These are phyloP conservation scores for Euura saliciscinereae DNA, from an alignment of 1,140 invertebrate genomes.

Conservation along the genomic window DNA sequence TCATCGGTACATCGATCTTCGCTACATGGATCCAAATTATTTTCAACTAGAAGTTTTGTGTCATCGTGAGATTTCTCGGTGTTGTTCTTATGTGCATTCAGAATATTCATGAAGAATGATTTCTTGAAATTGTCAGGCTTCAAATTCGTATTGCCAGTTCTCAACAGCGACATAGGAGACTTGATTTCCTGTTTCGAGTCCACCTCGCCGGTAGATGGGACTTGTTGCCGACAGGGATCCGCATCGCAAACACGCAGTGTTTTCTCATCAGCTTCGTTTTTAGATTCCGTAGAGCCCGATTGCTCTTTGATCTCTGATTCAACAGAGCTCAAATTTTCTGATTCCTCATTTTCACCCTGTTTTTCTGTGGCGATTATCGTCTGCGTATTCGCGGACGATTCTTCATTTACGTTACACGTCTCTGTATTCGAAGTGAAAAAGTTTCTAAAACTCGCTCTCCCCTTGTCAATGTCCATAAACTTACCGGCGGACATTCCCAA, in stretches of 20 bases:
- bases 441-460: constrained; percentile 65
- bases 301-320: constrained; percentile 9
- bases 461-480: constrained; percentile 69
- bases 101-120: constrained; percentile 51
- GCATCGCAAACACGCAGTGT: constrained; percentile 45
- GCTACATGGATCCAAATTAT: constrained; percentile 3
- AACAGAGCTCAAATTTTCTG: not conserved
- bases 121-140: constrained; percentile 42
- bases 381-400: constrained; percentile 6
- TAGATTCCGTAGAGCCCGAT: too few relatives aligned
- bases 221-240: constrained; percentile 26
- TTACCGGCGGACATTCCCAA: constrained; percentile 80
- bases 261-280: constrained; percentile 46
- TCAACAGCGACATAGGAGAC: constrained; percentile 26
- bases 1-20: constrained; percentile 27
- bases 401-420: constrained; percentile 19
- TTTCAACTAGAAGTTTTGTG: constrained; percentile 27
- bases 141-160: constrained; percentile 24
- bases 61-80: constrained; percentile 27
- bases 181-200: constrained; percentile 30
- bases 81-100: constrained; percentile 30
- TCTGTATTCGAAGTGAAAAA: constrained; percentile 60
- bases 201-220: constrained; percentile 30
- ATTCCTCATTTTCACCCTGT: too few relatives aligned
- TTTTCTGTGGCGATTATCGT: not conserved